Evolutionary conservation across 2,797 vertebrate genomes (phyloP).

Genomic region (Lemur catta): DNA sequence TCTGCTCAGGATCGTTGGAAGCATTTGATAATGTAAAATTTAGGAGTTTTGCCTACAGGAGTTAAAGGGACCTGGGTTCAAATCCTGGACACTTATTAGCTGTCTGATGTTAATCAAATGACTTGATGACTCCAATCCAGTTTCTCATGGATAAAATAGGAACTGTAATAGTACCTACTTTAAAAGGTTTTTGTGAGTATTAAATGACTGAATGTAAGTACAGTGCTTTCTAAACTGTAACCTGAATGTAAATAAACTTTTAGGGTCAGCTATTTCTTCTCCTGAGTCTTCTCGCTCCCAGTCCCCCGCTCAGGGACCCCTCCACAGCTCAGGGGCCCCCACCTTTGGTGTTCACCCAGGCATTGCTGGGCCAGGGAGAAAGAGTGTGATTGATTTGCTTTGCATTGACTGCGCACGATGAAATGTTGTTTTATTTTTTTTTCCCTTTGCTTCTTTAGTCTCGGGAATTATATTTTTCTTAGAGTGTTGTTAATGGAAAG

Average conservation of each 20-base stretch:
- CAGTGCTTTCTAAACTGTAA: background rate
- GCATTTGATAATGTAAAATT: background rate
- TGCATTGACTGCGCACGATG: slow-evolving; percentile 18
- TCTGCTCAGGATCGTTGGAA: background rate
- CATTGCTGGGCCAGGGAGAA: slow-evolving; percentile 25
- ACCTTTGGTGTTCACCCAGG: slow-evolving; percentile 49
- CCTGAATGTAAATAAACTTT: background rate
- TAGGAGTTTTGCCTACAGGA: background rate
- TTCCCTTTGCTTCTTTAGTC: slow-evolving; percentile 36
- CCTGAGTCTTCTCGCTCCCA: background rate
- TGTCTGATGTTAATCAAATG: background rate
- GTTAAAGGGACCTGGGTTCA: background rate
- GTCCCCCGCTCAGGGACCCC: background rate
- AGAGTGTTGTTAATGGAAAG: slow-evolving; percentile 78
- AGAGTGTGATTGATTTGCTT: slow-evolving; percentile 74
- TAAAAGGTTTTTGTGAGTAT: background rate
- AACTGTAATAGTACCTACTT: background rate
- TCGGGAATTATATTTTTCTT: slow-evolving; percentile 73
- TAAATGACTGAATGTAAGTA: background rate
- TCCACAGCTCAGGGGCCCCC: background rate
- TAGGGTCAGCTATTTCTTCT: background rate
- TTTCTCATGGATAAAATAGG: background rate
- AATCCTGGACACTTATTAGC: background rate
- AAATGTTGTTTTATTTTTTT: slow-evolving; percentile 30
- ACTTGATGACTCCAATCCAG: background rate